Evolutionary conservation across 2,797 vertebrate species (phyloP).

Genomic region (Spinus olivaceus): DNA sequence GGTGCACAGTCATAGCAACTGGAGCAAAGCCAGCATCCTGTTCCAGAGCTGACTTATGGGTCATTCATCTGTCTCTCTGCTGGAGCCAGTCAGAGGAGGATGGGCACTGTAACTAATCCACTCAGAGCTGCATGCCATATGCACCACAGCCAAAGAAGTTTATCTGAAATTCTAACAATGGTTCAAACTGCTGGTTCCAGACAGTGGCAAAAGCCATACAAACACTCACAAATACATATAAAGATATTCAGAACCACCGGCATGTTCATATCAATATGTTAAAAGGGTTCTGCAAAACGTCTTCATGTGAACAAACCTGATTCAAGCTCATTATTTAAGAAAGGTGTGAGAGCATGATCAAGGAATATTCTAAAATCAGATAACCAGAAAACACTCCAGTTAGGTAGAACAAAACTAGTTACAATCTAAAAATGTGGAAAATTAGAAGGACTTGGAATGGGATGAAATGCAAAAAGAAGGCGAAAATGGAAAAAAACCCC

Average conservation of each 20-base stretch:
- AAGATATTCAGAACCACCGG: not conserved
- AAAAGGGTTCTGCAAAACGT: not conserved
- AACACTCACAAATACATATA: not conserved
- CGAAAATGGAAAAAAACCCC: not conserved
- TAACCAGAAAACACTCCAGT: not conserved
- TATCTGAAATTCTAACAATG: not conserved
- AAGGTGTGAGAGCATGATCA: not conserved
- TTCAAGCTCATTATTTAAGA: not conserved
- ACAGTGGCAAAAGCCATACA: not conserved
- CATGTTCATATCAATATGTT: too few relatives aligned
- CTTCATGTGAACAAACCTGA: not conserved
- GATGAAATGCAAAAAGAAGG: not conserved
- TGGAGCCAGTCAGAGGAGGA: not conserved
- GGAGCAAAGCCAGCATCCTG: not conserved
- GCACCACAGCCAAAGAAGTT: not conserved
- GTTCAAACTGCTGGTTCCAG: not conserved
- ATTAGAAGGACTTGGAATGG: not conserved
- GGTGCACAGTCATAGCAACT: not conserved
- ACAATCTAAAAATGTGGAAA: not conserved
- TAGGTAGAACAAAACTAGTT: not conserved
- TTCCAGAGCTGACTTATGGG: not conserved
- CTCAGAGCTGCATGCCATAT: not conserved
- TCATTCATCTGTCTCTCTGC: not conserved
- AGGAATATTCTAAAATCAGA: not conserved
- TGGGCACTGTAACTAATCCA: fast-evolving